These are phyloP conservation scores for Prunella strophiata DNA, from an alignment of 2,797 vertebrate genomes.

Conservation along the genomic window DNA sequence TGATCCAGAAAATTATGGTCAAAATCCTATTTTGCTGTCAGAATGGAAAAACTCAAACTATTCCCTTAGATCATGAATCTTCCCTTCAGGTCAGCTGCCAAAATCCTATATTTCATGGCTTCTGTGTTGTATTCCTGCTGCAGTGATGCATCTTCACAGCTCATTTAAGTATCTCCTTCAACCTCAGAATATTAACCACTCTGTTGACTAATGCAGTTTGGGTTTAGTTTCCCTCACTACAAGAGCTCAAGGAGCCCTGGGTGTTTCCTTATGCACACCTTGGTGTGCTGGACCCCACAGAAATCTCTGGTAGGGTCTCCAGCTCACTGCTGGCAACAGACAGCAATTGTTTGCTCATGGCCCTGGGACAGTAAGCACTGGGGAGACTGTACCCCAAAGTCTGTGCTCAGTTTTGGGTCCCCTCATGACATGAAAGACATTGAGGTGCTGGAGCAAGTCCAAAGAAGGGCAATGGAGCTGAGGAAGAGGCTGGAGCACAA, in stretches of 20 bases:
- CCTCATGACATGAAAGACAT: background rate
- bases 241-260: background rate
- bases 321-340: background rate
- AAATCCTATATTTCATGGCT: background rate
- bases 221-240: background rate
- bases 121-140: background rate
- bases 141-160: background rate
- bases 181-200: background rate
- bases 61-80: background rate
- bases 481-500: background rate
- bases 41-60: background rate
- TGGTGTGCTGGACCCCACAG: background rate
- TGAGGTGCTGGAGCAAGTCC: background rate
- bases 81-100: background rate
- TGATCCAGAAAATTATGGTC: background rate
- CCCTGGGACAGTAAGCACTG: background rate
- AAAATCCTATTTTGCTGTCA: background rate
- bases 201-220: background rate
- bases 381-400: background rate
- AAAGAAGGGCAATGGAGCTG: background rate
- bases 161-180: background rate
- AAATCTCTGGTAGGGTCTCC: background rate
- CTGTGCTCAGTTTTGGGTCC: background rate
- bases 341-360: accelerated
- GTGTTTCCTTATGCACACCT: background rate